Conservation (phyloP, 2,888 invertebrate genomes). For the Drosophila multiciliata region DNA sequence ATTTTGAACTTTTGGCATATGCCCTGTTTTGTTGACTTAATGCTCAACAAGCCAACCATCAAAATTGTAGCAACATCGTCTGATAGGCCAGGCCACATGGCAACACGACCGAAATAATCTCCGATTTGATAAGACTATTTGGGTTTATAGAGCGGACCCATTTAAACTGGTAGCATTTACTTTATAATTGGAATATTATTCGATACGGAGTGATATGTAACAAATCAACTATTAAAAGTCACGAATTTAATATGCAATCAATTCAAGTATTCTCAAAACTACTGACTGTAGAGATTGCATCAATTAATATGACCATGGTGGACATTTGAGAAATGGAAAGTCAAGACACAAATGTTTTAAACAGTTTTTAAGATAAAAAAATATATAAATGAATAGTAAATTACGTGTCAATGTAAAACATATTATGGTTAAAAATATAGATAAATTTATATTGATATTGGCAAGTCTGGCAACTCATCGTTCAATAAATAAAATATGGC, state of each 20-base stretch:
- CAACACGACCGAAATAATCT: slow-evolving; percentile 24
- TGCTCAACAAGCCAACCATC: slow-evolving; percentile 16
- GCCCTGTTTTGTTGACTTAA: slow-evolving; percentile 31
- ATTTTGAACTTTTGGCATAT: slow-evolving; percentile 45
- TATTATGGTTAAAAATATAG: no score
- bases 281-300: no score
- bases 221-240: not conserved
- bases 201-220: not conserved
- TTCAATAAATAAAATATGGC: not conserved
- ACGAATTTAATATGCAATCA: not conserved
- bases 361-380: not conserved
- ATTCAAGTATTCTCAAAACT: not conserved
- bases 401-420: not conserved
- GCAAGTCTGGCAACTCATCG: not conserved
- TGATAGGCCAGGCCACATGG: slow-evolving; percentile 17
- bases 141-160: slow-evolving; percentile 2
- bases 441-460: no score
- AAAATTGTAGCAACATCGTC: not conserved
- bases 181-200: not conserved
- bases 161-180: not conserved
- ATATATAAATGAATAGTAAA: not conserved
- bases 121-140: slow-evolving; percentile 13
- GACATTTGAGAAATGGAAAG: not conserved
- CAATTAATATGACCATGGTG: slow-evolving; percentile 5
- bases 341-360: not conserved